Conservation (phyloP, 2,797 vertebrate genomes). For the Eulemur albifrons region DNA sequence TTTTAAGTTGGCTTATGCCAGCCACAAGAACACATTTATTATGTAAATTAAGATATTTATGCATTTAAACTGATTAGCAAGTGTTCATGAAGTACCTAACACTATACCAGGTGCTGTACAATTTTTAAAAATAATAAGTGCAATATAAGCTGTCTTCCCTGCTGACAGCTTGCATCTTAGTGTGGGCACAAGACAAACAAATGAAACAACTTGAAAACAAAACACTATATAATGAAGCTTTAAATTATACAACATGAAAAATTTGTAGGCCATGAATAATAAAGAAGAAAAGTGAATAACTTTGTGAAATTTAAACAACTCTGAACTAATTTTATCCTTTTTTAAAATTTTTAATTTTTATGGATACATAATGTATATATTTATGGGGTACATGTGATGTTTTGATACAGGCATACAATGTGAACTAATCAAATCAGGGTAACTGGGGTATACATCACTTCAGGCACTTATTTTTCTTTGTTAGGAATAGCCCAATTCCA, state of each 20-base stretch:
- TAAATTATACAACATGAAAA: background rate
- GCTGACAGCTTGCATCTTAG: background rate
- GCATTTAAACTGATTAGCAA: slow-evolving; percentile 22
- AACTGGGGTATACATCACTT: too few relatives aligned
- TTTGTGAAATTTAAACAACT: background rate
- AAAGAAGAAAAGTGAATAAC: slow-evolving; percentile 8
- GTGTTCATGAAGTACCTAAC: slow-evolving; percentile 10
- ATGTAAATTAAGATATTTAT: slow-evolving; percentile 37
- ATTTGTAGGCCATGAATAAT: background rate
- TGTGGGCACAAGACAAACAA: background rate
- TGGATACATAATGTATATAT: too few relatives aligned
- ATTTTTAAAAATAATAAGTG: background rate
- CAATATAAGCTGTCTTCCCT: background rate
- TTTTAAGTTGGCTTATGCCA: slow-evolving; percentile 32
- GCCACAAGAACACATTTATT: background rate
- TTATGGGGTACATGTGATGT: too few relatives aligned
- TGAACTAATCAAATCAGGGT: too few relatives aligned
- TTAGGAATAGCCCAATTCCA: too few relatives aligned
- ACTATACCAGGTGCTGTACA: background rate
- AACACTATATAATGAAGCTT: background rate
- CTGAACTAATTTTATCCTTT: background rate
- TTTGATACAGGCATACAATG: too few relatives aligned
- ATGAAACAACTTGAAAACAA: slow-evolving; percentile 31
- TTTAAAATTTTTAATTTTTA: too few relatives aligned
- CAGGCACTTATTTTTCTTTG: too few relatives aligned